Conservation (phyloP, 2,113 vertebrate genomes). For the Etia nguti region DNA sequence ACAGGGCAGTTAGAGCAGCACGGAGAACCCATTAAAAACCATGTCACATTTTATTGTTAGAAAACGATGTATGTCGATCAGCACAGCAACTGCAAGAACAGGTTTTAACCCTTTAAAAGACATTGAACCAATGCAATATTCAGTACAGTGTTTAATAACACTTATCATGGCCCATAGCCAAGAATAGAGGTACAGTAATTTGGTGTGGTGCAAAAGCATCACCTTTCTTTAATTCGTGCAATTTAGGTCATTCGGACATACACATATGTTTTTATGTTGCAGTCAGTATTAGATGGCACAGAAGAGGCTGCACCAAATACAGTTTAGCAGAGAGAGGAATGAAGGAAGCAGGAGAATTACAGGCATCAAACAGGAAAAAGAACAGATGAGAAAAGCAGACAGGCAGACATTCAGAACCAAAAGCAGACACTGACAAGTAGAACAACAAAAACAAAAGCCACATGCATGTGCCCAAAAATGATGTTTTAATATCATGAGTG, state of each 20-base stretch:
- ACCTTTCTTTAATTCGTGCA: neutral
- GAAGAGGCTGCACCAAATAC: neutral
- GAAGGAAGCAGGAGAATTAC: neutral
- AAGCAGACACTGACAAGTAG: neutral
- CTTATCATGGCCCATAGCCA: neutral
- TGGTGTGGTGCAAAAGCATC: neutral
- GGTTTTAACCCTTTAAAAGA: neutral
- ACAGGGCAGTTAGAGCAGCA: neutral
- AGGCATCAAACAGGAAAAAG: neutral
- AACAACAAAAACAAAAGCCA: neutral
- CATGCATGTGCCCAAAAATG: neutral
- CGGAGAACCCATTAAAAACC: neutral
- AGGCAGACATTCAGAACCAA: neutral
- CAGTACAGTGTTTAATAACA: neutral
- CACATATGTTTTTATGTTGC: neutral
- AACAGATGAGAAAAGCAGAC: conserved; percentile 29
- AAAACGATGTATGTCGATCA: neutral
- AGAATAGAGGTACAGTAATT: neutral
- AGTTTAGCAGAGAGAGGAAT: neutral
- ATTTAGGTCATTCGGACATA: neutral
- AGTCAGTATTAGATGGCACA: neutral
- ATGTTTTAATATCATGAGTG: conserved; percentile 15
- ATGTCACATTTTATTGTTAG: neutral
- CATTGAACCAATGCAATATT: neutral
- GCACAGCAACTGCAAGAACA: neutral